phyloP scores from a whole-genome alignment of 2,888 invertebrate genomes.

The Microplitis deprimator region DNA sequence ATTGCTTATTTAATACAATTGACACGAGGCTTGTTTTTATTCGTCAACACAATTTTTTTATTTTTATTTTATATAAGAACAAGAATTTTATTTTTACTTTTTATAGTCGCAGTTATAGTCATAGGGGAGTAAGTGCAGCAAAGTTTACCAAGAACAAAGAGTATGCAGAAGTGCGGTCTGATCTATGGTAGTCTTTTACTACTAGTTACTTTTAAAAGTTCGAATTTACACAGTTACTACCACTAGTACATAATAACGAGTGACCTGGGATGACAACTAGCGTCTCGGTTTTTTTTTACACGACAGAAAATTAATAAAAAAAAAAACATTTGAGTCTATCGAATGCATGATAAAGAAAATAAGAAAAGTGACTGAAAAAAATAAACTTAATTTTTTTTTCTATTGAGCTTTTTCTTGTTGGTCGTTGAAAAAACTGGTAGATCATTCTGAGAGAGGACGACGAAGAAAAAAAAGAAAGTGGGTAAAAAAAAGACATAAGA shows the following conservation, averaged over 20 bases:
- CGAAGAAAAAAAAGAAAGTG: conserved; percentile 6
- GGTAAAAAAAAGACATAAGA: not conserved
- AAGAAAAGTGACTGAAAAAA: not conserved
- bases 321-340: not conserved
- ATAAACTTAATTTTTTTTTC: not conserved
- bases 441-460: conserved; percentile 28
- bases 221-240: too few species aligned
- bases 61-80: too few species aligned
- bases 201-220: too few species aligned
- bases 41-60: not conserved
- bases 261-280: too few species aligned
- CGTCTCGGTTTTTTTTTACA: not conserved
- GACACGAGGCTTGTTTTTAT: conserved; percentile 22
- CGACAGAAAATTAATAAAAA: not conserved
- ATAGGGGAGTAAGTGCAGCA: too few species aligned
- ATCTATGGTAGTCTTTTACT: too few species aligned
- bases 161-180: too few species aligned
- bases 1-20: conserved; percentile 26
- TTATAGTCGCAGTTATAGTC: not conserved
- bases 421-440: conserved; percentile 17
- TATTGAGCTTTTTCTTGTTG: conserved; percentile 1
- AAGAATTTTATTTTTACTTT: not conserved
- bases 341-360: not conserved
- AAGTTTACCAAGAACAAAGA: too few species aligned
- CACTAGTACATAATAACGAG: too few species aligned